Conservation (phyloP, 2,113 vertebrate genomes). For the Charina bottae region DNA sequence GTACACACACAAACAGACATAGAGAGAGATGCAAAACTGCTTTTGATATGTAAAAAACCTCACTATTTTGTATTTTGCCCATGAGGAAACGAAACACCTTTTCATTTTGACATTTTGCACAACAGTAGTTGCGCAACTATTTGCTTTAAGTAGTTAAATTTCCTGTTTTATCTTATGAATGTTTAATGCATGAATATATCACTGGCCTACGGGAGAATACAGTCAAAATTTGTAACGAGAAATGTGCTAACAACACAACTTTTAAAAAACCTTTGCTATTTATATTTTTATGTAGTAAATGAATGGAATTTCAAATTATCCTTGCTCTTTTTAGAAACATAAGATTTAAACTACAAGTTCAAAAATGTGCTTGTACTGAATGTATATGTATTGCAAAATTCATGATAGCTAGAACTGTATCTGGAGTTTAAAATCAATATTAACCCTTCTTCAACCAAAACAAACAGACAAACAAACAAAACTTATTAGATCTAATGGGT, state of each 20-base stretch:
- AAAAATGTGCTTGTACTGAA: not conserved
- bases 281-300: slow-evolving; percentile 55
- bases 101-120: not conserved
- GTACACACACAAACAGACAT: slow-evolving; percentile 30
- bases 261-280: slow-evolving; percentile 49
- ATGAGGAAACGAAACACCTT: not conserved
- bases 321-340: slow-evolving; percentile 51
- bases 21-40: not conserved
- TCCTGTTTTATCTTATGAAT: slow-evolving; percentile 33
- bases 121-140: not conserved
- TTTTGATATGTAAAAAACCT: not conserved
- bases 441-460: not conserved
- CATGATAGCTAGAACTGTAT: not conserved
- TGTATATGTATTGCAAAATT: not conserved
- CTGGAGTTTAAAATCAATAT: not conserved
- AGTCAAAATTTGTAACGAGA: slow-evolving; percentile 38
- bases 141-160: slow-evolving; percentile 2
- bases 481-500: not conserved
- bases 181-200: slow-evolving; percentile 26
- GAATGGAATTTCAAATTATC: slow-evolving; percentile 60
- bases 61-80: not conserved
- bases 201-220: slow-evolving; percentile 30
- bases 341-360: slow-evolving; percentile 52
- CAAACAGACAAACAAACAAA: not conserved
- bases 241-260: slow-evolving; percentile 3